These are phyloP conservation scores for Luffia ferchaultella DNA, from an alignment of 2,888 invertebrate genomes.

Conservation along the genomic window DNA sequence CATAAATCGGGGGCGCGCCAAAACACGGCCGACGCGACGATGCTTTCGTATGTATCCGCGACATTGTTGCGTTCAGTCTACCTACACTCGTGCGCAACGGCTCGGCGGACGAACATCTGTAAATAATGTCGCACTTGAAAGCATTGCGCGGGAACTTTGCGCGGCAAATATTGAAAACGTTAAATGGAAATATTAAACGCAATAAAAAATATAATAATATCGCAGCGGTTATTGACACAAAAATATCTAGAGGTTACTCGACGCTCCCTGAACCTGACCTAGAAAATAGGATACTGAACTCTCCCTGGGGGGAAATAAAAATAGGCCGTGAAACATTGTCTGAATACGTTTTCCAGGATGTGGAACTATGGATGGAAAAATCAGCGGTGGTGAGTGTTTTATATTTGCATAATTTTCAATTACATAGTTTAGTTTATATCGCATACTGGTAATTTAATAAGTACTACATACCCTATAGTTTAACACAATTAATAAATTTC, in stretches of 20 bases:
- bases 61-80: slow-evolving; percentile 28
- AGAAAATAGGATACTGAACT: slow-evolving; percentile 37
- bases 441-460: no score
- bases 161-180: slow-evolving; percentile 35
- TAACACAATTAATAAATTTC: no score
- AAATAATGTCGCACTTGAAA: slow-evolving; percentile 54
- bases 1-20: slow-evolving; percentile 32
- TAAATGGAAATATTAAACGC: not conserved
- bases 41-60: slow-evolving; percentile 32
- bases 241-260: not conserved
- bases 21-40: slow-evolving; percentile 24
- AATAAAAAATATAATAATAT: not conserved
- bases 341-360: slow-evolving; percentile 66
- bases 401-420: not conserved
- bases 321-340: slow-evolving; percentile 65
- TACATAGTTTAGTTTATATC: no score
- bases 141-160: slow-evolving; percentile 50
- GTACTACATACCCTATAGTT: no score
- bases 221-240: not conserved
- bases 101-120: slow-evolving; percentile 25
- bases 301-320: slow-evolving; percentile 57
- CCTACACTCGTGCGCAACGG: not conserved
- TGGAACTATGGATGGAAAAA: slow-evolving; percentile 63
- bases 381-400: slow-evolving; percentile 70
- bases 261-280: slow-evolving; percentile 38